Conservation (phyloP, 2,113 vertebrate genomes). For the Gallinago media region DNA sequence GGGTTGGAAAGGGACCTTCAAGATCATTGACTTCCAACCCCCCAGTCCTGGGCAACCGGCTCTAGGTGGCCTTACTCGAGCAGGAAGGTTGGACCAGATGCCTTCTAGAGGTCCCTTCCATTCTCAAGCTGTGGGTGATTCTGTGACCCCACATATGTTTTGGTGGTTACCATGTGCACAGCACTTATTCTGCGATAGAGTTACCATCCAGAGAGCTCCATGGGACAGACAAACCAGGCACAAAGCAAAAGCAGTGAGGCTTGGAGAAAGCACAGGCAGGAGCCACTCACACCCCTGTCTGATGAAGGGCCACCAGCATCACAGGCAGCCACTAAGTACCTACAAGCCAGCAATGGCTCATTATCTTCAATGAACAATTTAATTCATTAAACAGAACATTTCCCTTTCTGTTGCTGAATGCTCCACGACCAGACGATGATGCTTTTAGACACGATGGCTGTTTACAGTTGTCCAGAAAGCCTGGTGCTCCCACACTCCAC, state of each 20-base stretch:
- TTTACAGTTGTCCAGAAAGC: background rate
- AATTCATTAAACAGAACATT: background rate
- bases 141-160: background rate
- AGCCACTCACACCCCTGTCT: background rate
- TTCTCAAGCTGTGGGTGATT: background rate
- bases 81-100: background rate
- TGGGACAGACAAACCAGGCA: background rate
- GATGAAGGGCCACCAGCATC: background rate
- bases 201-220: background rate
- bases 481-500: background rate
- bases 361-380: background rate
- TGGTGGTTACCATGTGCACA: background rate
- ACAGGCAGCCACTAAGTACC: background rate
- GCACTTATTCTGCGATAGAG: background rate
- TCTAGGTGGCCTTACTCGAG: background rate
- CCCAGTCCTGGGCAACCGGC: background rate
- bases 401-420: background rate
- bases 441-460: background rate
- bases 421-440: background rate
- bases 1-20: too few species aligned
- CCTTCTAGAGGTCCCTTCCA: background rate
- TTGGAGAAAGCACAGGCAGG: background rate
- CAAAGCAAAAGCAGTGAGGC: background rate
- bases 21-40: too few species aligned
- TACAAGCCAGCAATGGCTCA: background rate